phyloP scores from a whole-genome alignment of 2,113 vertebrate species.

The Entelurus aequoreus region DNA sequence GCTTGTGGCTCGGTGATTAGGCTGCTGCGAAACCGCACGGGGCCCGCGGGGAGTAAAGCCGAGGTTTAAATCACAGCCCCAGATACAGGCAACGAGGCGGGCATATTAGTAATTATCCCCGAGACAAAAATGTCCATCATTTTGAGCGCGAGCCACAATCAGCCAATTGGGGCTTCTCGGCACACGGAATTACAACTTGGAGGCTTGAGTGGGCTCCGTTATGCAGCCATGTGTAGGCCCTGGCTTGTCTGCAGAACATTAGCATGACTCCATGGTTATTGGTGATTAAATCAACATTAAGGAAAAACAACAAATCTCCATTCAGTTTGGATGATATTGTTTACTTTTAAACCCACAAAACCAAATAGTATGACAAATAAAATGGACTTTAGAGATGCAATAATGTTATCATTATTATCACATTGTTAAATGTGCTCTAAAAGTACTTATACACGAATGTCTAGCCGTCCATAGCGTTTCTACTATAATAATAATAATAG shows the following conservation, averaged over 20 bases:
- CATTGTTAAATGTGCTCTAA: no score
- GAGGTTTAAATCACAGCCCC: slow-evolving; percentile 71
- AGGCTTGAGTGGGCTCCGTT: slow-evolving; percentile 39
- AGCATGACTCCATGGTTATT: slow-evolving; percentile 27
- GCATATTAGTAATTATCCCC: slow-evolving; percentile 74
- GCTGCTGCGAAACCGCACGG: slow-evolving; percentile 68
- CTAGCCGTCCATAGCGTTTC: no score
- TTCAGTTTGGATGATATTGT: no score
- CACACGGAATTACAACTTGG: slow-evolving; percentile 62
- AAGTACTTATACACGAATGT: no score
- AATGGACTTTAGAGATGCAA: no score
- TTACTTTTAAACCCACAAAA: no score
- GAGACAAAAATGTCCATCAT: slow-evolving; percentile 72
- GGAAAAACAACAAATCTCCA: no score
- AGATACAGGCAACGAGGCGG: slow-evolving; percentile 71
- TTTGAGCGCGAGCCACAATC: slow-evolving; percentile 68
- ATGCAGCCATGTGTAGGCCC: slow-evolving; percentile 43
- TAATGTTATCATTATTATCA: no score
- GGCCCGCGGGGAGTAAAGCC: slow-evolving; percentile 65
- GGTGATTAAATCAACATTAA: background rate
- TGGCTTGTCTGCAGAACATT: slow-evolving; percentile 48
- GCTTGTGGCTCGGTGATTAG: slow-evolving; percentile 70
- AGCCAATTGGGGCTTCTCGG: slow-evolving; percentile 64
- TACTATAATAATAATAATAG: no score
- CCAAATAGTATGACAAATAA: no score